Evolutionary conservation across 2,797 vertebrate species (phyloP), one percentile per base, ranked within the genome.

Genomic region (Semotilus atromaculatus): DNA sequence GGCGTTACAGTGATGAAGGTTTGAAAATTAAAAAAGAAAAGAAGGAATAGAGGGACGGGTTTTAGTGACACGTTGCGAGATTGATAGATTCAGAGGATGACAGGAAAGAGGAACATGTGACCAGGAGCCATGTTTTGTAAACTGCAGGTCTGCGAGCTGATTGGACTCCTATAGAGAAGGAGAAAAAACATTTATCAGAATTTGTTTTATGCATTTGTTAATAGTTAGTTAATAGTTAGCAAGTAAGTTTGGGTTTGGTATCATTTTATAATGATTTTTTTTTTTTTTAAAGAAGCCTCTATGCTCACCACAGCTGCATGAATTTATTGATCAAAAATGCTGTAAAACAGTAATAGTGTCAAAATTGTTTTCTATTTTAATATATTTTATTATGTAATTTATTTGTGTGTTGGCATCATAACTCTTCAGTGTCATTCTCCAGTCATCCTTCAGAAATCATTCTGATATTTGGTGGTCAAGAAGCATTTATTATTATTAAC

Each of bases 121-220:
- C 77, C 87, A 86, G 89, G 81, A 80, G 89, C 89, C 93, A 92
- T 91, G 88, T 93, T 91, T 90, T 78, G 88, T 55, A 55, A 78
- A 81, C 55, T 66, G 29, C 58, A 67, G 62, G 38, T 53, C 45
- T 53, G 29, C 72, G 16, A 16, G 31, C 34, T 53, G 7, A 53
- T 53, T 21, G 51, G 53, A 55, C 21, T 9, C 19, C 51, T 45
- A 1, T 53, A 8, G 48, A 51, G 16, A 51, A 53, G 53, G n/a
- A 1, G 58, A 7, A 16, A 6, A 26, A 29, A 16, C n/a, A 29
- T 29, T 29, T 26, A 26, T 26, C 55, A 62, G n/a, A 60, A 26
- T 26, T 29, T 14, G 13, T 29, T 29, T 60, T 1, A 16, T 64
- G 6, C 5, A 29, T 29, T 60, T 60, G 58, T 60, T 60, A 3